phyloP scores from a whole-genome alignment of 1,140 invertebrate species.

The Eriocheir sinensis region DNA sequence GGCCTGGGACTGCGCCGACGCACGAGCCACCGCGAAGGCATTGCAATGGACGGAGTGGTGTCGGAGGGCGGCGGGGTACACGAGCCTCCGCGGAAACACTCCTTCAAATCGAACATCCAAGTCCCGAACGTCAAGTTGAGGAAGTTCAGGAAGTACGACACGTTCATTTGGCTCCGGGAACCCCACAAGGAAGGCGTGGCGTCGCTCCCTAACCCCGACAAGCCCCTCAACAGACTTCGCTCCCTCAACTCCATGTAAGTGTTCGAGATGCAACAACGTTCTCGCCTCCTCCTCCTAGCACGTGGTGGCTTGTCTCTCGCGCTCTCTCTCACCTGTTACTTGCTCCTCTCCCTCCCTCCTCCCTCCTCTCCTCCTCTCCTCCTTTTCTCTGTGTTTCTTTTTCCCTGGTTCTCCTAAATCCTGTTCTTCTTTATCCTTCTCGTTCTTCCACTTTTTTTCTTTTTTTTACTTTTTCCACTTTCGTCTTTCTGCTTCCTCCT shows the following conservation, averaged over 20 bases:
- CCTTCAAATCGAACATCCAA: constrained; percentile 75
- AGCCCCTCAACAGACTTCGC: constrained; percentile 78
- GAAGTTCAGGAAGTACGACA: constrained; percentile 79
- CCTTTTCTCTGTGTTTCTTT: background rate
- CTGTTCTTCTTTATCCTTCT: background rate
- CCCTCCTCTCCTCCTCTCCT: background rate
- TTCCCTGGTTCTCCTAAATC: background rate
- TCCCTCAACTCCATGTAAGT: constrained; percentile 79
- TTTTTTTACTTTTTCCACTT: background rate
- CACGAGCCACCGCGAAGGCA: constrained; percentile 75
- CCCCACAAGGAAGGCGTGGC: constrained; percentile 69
- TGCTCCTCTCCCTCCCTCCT: background rate
- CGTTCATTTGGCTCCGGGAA: constrained; percentile 78
- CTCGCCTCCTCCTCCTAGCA: background rate
- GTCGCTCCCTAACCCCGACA: constrained; percentile 60
- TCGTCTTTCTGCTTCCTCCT: background rate
- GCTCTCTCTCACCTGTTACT: background rate
- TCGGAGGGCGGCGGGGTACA: constrained; percentile 44
- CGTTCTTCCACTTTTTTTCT: background rate
- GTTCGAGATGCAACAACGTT: constrained; percentile 10
- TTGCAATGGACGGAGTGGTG: constrained; percentile 75
- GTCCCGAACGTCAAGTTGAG: constrained; percentile 73
- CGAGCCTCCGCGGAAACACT: constrained; percentile 74
- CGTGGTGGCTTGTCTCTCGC: background rate
- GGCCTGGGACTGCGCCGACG: constrained; percentile 78